Evolutionary conservation across 2,797 vertebrate genomes (phyloP), one percentile per base, ranked within the genome.

Genomic region (Muraenolepis orangiensis): DNA sequence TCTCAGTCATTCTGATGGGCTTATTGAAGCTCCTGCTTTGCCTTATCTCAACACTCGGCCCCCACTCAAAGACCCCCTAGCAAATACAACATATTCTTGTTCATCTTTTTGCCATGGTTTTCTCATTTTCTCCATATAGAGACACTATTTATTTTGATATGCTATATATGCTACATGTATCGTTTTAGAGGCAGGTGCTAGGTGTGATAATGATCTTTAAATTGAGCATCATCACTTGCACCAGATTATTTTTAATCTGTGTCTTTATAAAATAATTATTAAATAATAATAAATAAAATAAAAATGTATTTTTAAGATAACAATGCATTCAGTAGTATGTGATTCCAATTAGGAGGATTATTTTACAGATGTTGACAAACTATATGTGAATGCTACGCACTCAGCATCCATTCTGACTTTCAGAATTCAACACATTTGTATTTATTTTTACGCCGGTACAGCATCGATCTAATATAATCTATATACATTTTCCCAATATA

Each of bases 21-120:
- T 83, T 76, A 84, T 78, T 85, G 84, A 86, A 86, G 78, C 80
- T 28, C 13, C 73, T 68, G 76, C 74, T 82, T 88, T 66, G 80
- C 75, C 80, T 87, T 84, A 83, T 86, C 83, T 88, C 78, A 67
- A 80, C 82, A 73, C 80, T 29, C 32, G 61, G 74, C 77, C 81
- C 71, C 29, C 73, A 84, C 82, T 78, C 81, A 83, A 78, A 80
- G 72, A 74, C 70, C 74, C 0, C 34, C 36, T 0, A 74, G 31
- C 8, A 12, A 26, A 12, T 12, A 26, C 3, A 2, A 64, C 57
- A 1, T 10, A 26, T 26, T 64, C 13, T 0, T 26, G n/a, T 26
- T 26, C 8, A 10, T 64, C 26, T 26, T 64, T 26, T 57, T n/a
- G 51, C 51, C 51, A 7, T 12, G n/a, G 57, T 26, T n/a, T 64